phyloP scores from a whole-genome alignment of 2,113 vertebrate genomes.

The Amphilophus citrinellus region DNA sequence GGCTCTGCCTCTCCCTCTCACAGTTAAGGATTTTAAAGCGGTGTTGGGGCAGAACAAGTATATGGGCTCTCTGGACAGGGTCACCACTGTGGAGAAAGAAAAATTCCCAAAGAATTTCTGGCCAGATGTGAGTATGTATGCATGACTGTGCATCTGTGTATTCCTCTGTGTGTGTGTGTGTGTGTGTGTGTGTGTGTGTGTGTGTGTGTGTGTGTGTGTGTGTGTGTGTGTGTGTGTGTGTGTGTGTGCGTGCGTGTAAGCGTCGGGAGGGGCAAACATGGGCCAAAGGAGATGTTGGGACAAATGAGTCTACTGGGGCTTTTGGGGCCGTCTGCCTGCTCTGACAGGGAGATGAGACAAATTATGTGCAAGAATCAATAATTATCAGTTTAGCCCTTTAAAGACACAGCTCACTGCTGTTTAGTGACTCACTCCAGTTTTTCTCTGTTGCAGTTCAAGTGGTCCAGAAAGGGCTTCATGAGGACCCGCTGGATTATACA shows the following conservation, averaged over 20 bases:
- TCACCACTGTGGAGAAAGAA: conserved; percentile 81
- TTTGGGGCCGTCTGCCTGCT: conserved; percentile 43
- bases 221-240: background rate
- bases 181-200: background rate
- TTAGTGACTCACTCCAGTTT: conserved; percentile 63
- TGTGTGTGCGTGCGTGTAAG: background rate
- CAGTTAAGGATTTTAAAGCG: conserved; percentile 81
- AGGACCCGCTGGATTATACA: conserved; percentile 86
- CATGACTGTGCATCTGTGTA: conserved; percentile 33
- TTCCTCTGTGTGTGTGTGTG: conserved; percentile 11
- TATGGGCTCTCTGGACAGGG: conserved; percentile 72
- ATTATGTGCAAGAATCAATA: conserved; percentile 75
- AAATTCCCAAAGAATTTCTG: conserved; percentile 85
- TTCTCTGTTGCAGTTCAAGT: conserved; percentile 83
- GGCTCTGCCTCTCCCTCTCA: conserved; percentile 29
- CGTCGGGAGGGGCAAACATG: conserved; percentile 19
- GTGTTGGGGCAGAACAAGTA: conserved; percentile 77
- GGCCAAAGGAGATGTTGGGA: conserved; percentile 59
- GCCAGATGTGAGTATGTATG: conserved; percentile 81
- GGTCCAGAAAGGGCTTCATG: conserved; percentile 89
- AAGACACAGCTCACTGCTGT: conserved; percentile 60
- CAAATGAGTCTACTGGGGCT: conserved; percentile 70
- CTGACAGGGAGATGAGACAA: conserved; percentile 78
- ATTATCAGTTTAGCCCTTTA: conserved; percentile 65
- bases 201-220: background rate